These are phyloP conservation scores for Drosophila subpulchrella DNA, from an alignment of 1,140 invertebrate species.

Conservation along the genomic window DNA sequence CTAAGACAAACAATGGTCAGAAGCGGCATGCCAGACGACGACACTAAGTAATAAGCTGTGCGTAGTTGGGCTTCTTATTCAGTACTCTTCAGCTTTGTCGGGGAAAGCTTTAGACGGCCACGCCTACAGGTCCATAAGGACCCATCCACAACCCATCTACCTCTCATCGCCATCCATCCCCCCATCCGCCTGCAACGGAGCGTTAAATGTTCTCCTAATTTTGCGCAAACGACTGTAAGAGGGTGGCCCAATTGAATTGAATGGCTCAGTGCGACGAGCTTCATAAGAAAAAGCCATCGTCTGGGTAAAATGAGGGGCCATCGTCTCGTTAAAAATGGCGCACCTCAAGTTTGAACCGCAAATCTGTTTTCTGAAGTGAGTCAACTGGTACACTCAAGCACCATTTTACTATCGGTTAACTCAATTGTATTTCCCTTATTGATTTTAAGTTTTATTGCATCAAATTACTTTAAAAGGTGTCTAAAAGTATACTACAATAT, in stretches of 20 bases:
- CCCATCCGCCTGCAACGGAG: conserved; percentile 34
- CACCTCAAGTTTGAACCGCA: conserved; percentile 5
- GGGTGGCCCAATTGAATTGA: conserved; percentile 40
- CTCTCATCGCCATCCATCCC: background rate
- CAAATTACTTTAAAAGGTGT: too few species aligned
- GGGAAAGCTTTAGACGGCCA: conserved; percentile 31
- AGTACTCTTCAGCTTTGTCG: conserved; percentile 34
- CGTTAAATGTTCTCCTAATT: conserved; percentile 72
- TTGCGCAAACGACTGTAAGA: conserved; percentile 50
- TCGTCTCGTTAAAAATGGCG: background rate
- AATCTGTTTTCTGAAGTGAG: conserved; percentile 8
- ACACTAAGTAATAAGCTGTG: conserved; percentile 32
- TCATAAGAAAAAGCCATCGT: background rate
- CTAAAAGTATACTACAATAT: too few species aligned
- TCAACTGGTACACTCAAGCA: background rate
- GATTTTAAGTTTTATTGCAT: too few species aligned
- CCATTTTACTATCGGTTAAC: background rate
- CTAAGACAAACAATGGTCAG: conserved; percentile 24
- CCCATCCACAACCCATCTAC: background rate
- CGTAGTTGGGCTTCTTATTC: conserved; percentile 17
- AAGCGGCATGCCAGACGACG: conserved; percentile 12
- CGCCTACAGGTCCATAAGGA: conserved; percentile 31
- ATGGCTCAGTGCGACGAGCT: conserved; percentile 13
- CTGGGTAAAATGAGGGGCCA: conserved; percentile 12
- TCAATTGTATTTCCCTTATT: background rate